Conservation (phyloP, 2,797 vertebrate genomes). For the Galago senegalensis region DNA sequence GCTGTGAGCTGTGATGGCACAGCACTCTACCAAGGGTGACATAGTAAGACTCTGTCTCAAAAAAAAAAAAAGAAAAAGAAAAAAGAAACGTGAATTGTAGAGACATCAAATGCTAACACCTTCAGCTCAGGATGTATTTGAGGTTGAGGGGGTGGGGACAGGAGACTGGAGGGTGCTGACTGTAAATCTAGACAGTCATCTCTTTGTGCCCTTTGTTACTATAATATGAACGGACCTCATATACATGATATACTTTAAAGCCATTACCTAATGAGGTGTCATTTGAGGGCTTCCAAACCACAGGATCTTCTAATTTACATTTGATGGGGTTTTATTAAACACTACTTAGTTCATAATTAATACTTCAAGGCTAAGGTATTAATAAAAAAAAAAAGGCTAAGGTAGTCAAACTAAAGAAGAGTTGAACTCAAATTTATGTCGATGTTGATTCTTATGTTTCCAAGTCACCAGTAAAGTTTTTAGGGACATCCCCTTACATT, state of each 20-base stretch:
- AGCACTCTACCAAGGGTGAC: too few species aligned
- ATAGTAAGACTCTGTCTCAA: too few species aligned
- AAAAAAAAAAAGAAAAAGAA: neutral
- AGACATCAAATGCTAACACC: neutral
- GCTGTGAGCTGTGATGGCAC: too few species aligned
- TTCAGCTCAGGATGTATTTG: neutral
- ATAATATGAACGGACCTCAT: neutral
- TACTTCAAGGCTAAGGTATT: neutral
- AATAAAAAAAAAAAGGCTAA: neutral
- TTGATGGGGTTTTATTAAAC: constrained; percentile 5
- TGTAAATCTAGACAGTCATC: neutral
- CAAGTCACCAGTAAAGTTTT: constrained; percentile 36
- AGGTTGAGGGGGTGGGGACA: neutral
- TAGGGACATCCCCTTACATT: neutral
- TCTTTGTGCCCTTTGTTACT: neutral
- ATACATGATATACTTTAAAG: neutral
- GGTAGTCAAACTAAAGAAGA: constrained; percentile 46
- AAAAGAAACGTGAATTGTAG: neutral
- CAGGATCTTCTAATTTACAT: neutral
- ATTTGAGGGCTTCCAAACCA: neutral
- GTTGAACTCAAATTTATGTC: constrained; percentile 30
- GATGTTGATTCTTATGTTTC: constrained; percentile 49
- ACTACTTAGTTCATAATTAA: constrained; percentile 1
- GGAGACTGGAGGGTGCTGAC: neutral
- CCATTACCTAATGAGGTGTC: neutral